Percentiles rank a stretch among this genome's conserved stretches.
Evolutionary conservation across 2,113 vertebrate species (phyloP).

Genomic region (Scytalopus superciliaris): DNA sequence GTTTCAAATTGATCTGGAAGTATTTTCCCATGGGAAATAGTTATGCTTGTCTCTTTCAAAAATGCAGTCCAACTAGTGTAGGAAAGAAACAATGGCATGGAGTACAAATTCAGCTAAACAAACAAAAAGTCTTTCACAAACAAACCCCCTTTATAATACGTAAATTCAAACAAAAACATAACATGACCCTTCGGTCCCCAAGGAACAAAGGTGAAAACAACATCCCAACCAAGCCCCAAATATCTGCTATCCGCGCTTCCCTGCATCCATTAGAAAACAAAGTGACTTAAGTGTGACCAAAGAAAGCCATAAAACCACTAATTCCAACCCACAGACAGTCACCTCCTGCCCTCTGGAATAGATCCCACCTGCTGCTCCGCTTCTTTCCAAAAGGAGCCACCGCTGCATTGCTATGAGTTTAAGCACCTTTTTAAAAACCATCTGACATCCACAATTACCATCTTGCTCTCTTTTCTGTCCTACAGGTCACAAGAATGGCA

Average conservation of each 20-base stretch:
- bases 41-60: background rate
- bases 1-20: constrained; percentile 49
- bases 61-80: background rate
- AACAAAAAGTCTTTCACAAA: background rate
- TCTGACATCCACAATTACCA: background rate
- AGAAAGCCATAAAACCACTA: constrained; percentile 9
- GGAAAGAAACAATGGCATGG: background rate
- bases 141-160: background rate
- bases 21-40: constrained; percentile 27
- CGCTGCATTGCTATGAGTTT: background rate
- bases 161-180: constrained; percentile 15
- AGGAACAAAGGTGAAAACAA: background rate
- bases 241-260: background rate
- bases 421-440: background rate
- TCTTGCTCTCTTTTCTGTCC: background rate
- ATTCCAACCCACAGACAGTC: background rate
- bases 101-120: background rate
- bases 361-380: background rate
- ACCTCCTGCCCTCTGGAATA: background rate
- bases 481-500: background rate
- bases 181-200: background rate
- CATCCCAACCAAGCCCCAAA: background rate
- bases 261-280: constrained; percentile 6
- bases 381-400: background rate
- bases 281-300: background rate